Conservation (phyloP, 2,113 vertebrate species). For the Smithornis capensis region DNA sequence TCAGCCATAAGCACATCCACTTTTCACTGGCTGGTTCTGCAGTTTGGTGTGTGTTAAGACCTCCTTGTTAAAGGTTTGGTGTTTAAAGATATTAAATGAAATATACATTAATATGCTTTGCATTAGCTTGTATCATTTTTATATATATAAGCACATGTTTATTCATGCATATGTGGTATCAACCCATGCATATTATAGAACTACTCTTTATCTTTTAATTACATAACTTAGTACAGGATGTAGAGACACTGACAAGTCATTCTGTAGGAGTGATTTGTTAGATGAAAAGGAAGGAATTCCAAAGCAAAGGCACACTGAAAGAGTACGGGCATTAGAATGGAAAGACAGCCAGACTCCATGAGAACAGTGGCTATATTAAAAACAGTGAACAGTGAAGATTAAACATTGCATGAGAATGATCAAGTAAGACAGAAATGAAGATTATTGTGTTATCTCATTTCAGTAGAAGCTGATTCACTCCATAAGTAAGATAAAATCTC, state of each 20-base stretch:
- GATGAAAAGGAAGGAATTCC: background rate
- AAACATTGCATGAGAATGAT: background rate
- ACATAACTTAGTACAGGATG: background rate
- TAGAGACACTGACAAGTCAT: background rate
- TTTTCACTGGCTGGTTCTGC: background rate
- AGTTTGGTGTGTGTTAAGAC: background rate
- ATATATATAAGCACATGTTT: background rate
- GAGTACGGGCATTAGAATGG: background rate
- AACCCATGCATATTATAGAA: background rate
- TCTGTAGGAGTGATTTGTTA: background rate
- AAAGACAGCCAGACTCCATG: background rate
- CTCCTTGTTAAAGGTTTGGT: background rate
- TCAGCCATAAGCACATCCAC: background rate
- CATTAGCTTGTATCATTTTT: background rate
- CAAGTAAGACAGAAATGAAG: background rate
- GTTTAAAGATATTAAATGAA: background rate
- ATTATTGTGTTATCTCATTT: background rate
- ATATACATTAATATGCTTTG: background rate
- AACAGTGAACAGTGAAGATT: background rate
- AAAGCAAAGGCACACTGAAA: background rate
- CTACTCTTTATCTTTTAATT: background rate
- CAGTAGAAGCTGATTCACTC: background rate
- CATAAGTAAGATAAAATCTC: accelerated
- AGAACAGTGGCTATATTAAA: background rate
- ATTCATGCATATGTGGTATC: background rate